A percentile compares a stretch with the other conserved stretches of the same genome.
Evolutionary conservation across 2,888 invertebrate species (phyloP).

Genomic region (Prenolepis imparis): DNA sequence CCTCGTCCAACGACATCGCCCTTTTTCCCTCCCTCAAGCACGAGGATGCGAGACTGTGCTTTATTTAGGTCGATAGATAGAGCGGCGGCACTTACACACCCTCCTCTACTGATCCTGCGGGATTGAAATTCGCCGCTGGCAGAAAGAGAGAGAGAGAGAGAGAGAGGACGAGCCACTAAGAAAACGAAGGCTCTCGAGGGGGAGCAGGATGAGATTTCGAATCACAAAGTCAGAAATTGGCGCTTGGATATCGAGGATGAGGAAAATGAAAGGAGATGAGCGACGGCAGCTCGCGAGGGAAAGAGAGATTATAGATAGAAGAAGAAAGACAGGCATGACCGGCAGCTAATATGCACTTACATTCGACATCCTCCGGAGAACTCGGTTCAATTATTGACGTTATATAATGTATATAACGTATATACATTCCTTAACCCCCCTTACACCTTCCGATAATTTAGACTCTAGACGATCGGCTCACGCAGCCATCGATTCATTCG

Average conservation of each 20-base stretch:
- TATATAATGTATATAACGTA: constrained; percentile 58
- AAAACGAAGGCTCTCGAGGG: not conserved
- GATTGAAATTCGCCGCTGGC: constrained; percentile 48
- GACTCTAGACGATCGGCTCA: constrained; percentile 2
- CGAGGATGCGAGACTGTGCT: not conserved
- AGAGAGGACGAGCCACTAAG: not conserved
- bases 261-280: constrained; percentile 4
- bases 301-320: not conserved
- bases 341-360: constrained; percentile 54
- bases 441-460: no score
- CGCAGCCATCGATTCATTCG: not conserved
- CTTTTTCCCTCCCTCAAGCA: not conserved
- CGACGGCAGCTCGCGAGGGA: not conserved
- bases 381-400: constrained; percentile 62
- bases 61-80: constrained; percentile 37
- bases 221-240: constrained; percentile 39
- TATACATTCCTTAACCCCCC: not conserved
- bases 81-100: not conserved
- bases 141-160: not conserved
- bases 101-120: not conserved
- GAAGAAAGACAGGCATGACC: constrained; percentile 4
- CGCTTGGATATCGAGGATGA: constrained; percentile 12
- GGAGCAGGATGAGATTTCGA: constrained; percentile 31
- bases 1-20: not conserved
- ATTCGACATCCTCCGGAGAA: constrained; percentile 34